phyloP scores from a whole-genome alignment of 1,140 invertebrate species.

The Trypoxylus dichotomus region DNA sequence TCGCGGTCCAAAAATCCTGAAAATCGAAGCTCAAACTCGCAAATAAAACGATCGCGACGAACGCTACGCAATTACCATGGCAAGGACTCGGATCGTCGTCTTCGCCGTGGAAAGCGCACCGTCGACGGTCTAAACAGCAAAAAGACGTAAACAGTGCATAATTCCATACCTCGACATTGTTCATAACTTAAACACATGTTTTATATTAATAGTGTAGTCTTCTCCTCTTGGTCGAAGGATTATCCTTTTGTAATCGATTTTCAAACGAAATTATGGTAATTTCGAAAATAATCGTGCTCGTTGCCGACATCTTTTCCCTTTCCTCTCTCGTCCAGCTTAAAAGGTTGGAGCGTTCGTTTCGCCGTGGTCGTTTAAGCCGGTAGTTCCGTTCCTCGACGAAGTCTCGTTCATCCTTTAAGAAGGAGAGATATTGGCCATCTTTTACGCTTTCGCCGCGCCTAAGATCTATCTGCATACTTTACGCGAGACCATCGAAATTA shows the following conservation, averaged over 20 bases:
- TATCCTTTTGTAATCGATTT: conserved; percentile 47
- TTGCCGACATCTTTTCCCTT: not conserved
- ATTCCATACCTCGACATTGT: conserved; percentile 39
- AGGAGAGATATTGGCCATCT: not conserved
- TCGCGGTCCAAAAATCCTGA: not conserved
- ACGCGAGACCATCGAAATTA: not conserved
- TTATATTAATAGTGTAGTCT: conserved; percentile 41
- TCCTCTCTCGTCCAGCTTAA: not conserved
- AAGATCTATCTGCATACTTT: not conserved
- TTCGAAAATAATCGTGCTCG: conserved; percentile 42
- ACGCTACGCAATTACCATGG: not conserved
- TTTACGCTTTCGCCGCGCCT: not conserved
- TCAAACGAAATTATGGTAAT: conserved; percentile 47
- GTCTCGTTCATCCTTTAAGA: too few species aligned
- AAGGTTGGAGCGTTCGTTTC: not conserved
- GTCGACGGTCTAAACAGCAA: conserved; percentile 29
- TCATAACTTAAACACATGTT: conserved; percentile 41
- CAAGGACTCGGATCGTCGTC: too few species aligned
- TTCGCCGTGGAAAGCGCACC: not conserved
- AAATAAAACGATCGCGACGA: not conserved
- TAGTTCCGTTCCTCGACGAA: not conserved
- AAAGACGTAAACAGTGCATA: conserved; percentile 36
- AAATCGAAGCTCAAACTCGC: not conserved
- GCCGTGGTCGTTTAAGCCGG: not conserved
- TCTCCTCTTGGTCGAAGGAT: conserved; percentile 39